Base-by-base conservation (phyloP, 2,888 invertebrate genomes). In the Drosophila putrida region DNA sequence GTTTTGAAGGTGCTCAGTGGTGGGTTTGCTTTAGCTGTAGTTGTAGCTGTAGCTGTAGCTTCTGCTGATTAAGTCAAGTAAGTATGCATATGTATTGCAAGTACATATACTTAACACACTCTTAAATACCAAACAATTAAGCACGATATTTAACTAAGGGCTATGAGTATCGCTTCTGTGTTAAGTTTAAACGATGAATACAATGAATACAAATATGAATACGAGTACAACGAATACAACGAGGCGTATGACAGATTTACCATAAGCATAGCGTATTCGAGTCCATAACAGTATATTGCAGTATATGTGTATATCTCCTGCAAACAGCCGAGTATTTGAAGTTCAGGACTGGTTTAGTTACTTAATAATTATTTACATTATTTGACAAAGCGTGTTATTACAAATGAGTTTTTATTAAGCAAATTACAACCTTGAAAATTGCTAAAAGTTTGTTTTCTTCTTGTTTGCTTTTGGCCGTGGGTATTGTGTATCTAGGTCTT, bases 351-450 rank as follows among this genome's bases (percentile, higher is more conserved):
- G 67, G 59, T 39, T 49, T 71, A 39, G 41, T 43, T 57, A 54
- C 39, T 47, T 55, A 55, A 33, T 43, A 28, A 44, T 35, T 57
- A 46, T 57, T 13, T 67, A 78, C 67, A 79, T 35, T 77, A 61
- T 6, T 25, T 46, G 53, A 39, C 41, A 46, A 46, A 46, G 36
- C 44, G 25, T 36, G 50, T 46, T 8, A 51, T 27, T 41, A 11
- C 58, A 57, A 43, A 54, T 41, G 54, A 15, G 4, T 11, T 44
- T 69, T 28, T 72, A 65, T 73, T 73, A 67, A 65, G 70, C 83
- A 67, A 85, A 85, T 67, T 91, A 91, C 90, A 91, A 91, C 90
- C 90, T 84, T 88, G 80, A 82, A 79, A 91, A 91, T 91, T 91
- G 90, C 90, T 90, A 89, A 88, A 64, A 61, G 65, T 75, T 71